A percentile compares a stretch with the other conserved stretches of the same genome.
phyloP scores from a whole-genome alignment of 2,113 vertebrate species.

The Fulmarus glacialis region DNA sequence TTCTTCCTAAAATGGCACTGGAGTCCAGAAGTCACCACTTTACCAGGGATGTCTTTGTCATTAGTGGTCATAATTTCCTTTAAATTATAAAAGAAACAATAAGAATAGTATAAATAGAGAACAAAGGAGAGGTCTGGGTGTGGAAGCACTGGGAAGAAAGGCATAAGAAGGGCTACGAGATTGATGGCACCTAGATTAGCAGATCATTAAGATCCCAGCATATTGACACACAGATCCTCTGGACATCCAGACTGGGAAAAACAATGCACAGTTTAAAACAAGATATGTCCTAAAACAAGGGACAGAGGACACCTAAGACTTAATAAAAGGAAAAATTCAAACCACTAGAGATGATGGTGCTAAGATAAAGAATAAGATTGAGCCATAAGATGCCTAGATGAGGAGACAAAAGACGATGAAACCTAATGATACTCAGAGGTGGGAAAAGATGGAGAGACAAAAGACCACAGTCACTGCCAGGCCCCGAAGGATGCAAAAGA shows the following conservation, averaged over 20 bases:
- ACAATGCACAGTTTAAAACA: background rate
- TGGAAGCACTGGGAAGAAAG: background rate
- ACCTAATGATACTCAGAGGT: background rate
- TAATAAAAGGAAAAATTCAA: background rate
- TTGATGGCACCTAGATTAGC: background rate
- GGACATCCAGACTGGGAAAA: background rate
- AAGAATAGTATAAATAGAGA: background rate
- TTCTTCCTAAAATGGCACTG: background rate
- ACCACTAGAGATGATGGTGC: background rate
- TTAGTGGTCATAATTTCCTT: background rate
- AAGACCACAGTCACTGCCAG: background rate
- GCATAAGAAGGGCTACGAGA: background rate
- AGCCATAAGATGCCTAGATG: background rate
- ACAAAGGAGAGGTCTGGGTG: background rate
- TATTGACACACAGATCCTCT: background rate
- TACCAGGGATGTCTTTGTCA: background rate
- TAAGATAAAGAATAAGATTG: background rate
- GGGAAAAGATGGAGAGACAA: background rate
- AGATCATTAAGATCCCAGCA: background rate
- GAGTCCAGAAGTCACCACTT: background rate
- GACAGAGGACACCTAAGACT: background rate
- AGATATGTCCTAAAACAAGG: background rate
- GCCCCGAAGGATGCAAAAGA: background rate
- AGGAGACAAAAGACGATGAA: background rate
- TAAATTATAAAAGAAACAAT: background rate